phyloP scores from a whole-genome alignment of 2,888 invertebrate species.

The Biston stratarius region DNA sequence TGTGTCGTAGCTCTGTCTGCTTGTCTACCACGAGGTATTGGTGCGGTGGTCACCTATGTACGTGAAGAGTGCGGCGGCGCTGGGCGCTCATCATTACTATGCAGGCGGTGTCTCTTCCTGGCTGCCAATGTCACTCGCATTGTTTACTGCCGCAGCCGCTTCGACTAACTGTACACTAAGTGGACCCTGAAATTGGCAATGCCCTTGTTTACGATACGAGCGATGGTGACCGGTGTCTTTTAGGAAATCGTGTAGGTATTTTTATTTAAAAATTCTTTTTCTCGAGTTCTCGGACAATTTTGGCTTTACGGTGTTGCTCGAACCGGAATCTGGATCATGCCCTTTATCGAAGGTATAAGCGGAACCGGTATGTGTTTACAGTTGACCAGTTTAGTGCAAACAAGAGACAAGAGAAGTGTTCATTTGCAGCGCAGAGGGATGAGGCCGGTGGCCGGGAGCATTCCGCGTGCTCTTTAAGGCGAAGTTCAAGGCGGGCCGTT shows the following conservation, averaged over 20 bases:
- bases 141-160: slow-evolving; percentile 66
- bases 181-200: slow-evolving; percentile 85
- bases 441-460: slow-evolving; percentile 60
- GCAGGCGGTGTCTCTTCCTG: slow-evolving; percentile 78
- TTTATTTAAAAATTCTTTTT: neutral
- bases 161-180: slow-evolving; percentile 80
- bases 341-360: slow-evolving; percentile 66
- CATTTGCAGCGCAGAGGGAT: slow-evolving; percentile 56
- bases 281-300: slow-evolving; percentile 1
- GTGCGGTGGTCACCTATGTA: slow-evolving; percentile 46
- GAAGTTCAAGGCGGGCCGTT: slow-evolving; percentile 85
- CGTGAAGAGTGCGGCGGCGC: slow-evolving; percentile 49
- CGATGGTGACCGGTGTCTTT: slow-evolving; percentile 61
- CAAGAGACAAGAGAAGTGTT: slow-evolving; percentile 53
- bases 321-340: slow-evolving; percentile 64
- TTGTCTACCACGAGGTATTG: slow-evolving; percentile 36
- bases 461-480: slow-evolving; percentile 67
- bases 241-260: slow-evolving; percentile 37
- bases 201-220: slow-evolving; percentile 72
- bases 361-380: slow-evolving; percentile 74
- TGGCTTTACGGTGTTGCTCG: slow-evolving; percentile 22
- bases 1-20: slow-evolving; percentile 38
- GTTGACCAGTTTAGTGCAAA: slow-evolving; percentile 57
- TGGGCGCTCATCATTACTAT: slow-evolving; percentile 72
- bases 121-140: slow-evolving; percentile 81